A percentile compares a stretch with the other conserved stretches of the same genome.
Conservation (phyloP, 2,797 vertebrate species). For the Artibeus lituratus region DNA sequence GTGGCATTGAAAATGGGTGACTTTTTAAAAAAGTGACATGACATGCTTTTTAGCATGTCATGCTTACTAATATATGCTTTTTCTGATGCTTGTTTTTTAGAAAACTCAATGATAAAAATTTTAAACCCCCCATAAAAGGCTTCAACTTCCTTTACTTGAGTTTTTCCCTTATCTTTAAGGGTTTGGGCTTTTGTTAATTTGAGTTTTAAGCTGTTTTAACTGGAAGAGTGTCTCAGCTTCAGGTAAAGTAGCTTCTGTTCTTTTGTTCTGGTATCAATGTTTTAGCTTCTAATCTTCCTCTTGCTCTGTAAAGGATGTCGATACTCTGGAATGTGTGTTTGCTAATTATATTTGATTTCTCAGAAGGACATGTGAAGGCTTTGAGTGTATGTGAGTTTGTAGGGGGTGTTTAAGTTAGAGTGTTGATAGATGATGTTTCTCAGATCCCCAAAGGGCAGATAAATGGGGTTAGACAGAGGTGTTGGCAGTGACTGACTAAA, state of each 20-base stretch:
- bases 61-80: neutral
- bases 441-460: slow-evolving; percentile 13
- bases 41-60: too few species aligned
- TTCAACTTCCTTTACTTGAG: neutral
- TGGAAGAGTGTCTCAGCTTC: slow-evolving; percentile 30
- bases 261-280: slow-evolving; percentile 39
- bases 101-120: neutral
- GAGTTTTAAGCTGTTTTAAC: slow-evolving; percentile 45
- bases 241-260: slow-evolving; percentile 18
- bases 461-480: slow-evolving; percentile 13
- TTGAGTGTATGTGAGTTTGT: neutral
- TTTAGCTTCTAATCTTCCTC: slow-evolving; percentile 52
- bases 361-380: slow-evolving; percentile 66
- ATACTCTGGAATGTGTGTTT: slow-evolving; percentile 58
- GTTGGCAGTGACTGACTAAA: slow-evolving; percentile 23
- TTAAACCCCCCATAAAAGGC: neutral
- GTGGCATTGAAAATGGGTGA: neutral
- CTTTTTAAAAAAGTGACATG: too few species aligned
- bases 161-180: neutral
- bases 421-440: slow-evolving; percentile 34
- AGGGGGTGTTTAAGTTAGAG: slow-evolving; percentile 49
- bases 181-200: neutral
- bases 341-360: slow-evolving; percentile 69
- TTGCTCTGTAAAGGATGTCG: slow-evolving; percentile 61
- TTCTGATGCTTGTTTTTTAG: neutral